A percentile compares a stretch with the other conserved stretches of the same genome.
Conservation (phyloP, 2,888 invertebrate genomes). For the Tromatobia lineatoria region DNA sequence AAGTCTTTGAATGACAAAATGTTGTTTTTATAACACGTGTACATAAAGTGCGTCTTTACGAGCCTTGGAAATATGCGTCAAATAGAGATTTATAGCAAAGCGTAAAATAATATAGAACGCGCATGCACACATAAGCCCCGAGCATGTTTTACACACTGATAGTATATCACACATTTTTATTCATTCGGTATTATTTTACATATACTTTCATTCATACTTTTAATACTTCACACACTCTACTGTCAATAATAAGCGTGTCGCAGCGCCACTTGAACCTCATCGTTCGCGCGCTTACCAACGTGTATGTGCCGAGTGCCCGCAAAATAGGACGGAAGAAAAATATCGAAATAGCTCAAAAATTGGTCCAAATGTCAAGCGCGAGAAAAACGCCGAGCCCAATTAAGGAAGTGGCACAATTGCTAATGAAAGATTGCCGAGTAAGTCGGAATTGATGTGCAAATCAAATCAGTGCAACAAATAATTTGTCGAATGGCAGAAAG, state of each 20-base stretch:
- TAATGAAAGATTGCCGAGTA: not conserved
- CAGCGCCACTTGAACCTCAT: conserved; percentile 17
- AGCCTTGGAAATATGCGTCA: conserved; percentile 18
- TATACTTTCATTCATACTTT: conserved; percentile 14
- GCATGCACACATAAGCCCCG: conserved; percentile 16
- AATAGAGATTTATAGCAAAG: conserved; percentile 9
- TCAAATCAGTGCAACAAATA: too few species aligned
- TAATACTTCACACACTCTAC: conserved; percentile 16
- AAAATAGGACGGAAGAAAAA: not conserved
- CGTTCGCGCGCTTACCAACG: not conserved
- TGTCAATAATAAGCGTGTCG: conserved; percentile 12
- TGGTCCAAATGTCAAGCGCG: not conserved
- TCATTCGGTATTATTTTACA: too few species aligned
- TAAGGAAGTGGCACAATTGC: conserved; percentile 7
- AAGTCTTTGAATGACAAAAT: too few species aligned
- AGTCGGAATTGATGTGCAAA: too few species aligned
- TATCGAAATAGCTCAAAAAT: not conserved
- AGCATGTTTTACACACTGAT: conserved; percentile 7
- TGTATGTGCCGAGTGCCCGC: not conserved
- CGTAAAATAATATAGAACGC: conserved; percentile 10
- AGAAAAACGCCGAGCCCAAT: not conserved
- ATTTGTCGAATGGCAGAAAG: too few species aligned
- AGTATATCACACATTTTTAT: too few species aligned
- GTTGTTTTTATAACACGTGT: not conserved
- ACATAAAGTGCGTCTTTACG: not conserved